Evolutionary conservation across 2,888 invertebrate genomes (phyloP).

Genomic region (Microplitis deprimator): DNA sequence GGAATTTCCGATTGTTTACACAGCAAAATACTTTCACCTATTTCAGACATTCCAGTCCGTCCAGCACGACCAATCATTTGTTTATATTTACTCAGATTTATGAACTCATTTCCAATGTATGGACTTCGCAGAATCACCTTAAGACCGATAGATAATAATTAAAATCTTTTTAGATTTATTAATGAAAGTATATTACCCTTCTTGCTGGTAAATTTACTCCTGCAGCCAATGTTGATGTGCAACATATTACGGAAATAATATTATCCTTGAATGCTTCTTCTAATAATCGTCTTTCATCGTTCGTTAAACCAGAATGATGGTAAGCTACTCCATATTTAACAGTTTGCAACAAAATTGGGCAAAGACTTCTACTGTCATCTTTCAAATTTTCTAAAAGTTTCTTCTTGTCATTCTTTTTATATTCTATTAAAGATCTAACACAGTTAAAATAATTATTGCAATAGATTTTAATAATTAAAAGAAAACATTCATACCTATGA

Average conservation of each 20-base stretch:
- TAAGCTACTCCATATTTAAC: slow-evolving; percentile 89
- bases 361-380: slow-evolving; percentile 78
- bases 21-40: slow-evolving; percentile 92
- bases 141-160: slow-evolving; percentile 14
- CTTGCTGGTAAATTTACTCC: slow-evolving; percentile 96
- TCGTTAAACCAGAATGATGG: slow-evolving; percentile 93
- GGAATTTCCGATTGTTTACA: slow-evolving; percentile 76
- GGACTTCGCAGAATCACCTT: slow-evolving; percentile 88
- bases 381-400: slow-evolving; percentile 77
- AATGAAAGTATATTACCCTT: slow-evolving; percentile 73
- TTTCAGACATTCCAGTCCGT: slow-evolving; percentile 86
- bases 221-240: slow-evolving; percentile 97
- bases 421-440: slow-evolving; percentile 73
- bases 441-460: slow-evolving; percentile 37
- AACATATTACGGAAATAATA: slow-evolving; percentile 89
- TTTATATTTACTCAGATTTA: slow-evolving; percentile 86
- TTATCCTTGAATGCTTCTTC: slow-evolving; percentile 90
- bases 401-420: slow-evolving; percentile 76
- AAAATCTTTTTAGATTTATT: slow-evolving; percentile 8
- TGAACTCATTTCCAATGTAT: slow-evolving; percentile 81
- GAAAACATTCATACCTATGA: slow-evolving; percentile 63
- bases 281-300: slow-evolving; percentile 87
- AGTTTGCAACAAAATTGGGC: slow-evolving; percentile 78
- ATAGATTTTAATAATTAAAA: slow-evolving; percentile 2
- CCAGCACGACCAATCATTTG: slow-evolving; percentile 98